These are phyloP conservation scores for Cheumatopsyche charites DNA, from an alignment of 1,140 invertebrate species.

Conservation along the genomic window DNA sequence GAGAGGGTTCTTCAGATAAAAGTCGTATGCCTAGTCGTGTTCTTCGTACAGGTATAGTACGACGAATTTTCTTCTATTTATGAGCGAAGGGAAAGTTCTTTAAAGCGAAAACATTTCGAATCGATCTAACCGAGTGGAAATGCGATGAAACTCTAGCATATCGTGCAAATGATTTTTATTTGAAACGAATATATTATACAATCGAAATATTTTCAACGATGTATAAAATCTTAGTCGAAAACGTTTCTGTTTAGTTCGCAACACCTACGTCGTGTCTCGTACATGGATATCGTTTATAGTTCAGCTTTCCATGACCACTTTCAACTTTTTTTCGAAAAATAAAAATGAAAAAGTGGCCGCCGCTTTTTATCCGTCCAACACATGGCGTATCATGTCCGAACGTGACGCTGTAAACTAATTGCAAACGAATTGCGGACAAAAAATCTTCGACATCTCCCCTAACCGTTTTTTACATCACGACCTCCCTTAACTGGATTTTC, in stretches of 20 bases:
- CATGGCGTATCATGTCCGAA: constrained; percentile 43
- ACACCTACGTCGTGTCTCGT: background rate
- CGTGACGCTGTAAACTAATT: constrained; percentile 48
- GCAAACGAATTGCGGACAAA: constrained; percentile 47
- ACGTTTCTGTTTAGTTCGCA: too few relatives aligned
- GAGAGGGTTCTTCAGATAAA: constrained; percentile 20
- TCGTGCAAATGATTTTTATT: constrained; percentile 17
- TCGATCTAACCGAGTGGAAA: constrained; percentile 25
- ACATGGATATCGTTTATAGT: constrained; percentile 12
- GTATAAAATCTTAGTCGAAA: too few relatives aligned
- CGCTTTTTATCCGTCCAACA: constrained; percentile 44
- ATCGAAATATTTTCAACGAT: too few relatives aligned
- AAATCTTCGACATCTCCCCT: constrained; percentile 32
- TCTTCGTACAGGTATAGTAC: too few relatives aligned
- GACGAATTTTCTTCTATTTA: background rate
- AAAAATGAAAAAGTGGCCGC: constrained; percentile 4
- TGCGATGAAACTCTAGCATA: background rate
- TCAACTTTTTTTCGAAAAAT: background rate
- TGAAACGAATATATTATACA: background rate
- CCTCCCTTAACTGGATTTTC: too few relatives aligned
- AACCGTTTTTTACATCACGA: background rate
- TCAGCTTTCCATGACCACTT: background rate
- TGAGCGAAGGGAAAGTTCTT: background rate
- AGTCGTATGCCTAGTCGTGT: background rate
- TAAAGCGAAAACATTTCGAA: background rate